Evolutionary conservation across 1,140 invertebrate genomes (phyloP).

Genomic region (Aphis craccivora): DNA sequence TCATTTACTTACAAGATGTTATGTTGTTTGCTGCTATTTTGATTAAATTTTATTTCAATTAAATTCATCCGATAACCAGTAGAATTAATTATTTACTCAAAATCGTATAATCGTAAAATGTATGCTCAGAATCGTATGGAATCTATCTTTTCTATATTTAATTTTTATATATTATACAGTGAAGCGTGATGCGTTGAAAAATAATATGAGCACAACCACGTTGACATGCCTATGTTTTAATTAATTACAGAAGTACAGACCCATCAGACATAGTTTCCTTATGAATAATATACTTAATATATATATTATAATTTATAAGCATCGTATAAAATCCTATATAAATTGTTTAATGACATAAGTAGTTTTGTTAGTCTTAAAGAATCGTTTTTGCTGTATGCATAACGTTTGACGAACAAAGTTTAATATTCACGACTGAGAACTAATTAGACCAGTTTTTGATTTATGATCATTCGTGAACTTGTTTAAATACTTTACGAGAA

Average conservation of each 20-base stretch:
- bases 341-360: conserved; percentile 13
- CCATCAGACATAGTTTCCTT: neutral
- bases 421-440: neutral
- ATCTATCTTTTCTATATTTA: neutral
- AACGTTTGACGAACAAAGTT: neutral
- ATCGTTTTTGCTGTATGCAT: neutral
- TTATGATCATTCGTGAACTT: neutral
- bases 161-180: neutral
- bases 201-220: neutral
- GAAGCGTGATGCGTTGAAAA: neutral
- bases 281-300: neutral
- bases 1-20: neutral
- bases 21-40: neutral
- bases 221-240: neutral
- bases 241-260: neutral
- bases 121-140: neutral
- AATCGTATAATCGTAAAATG: neutral
- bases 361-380: neutral
- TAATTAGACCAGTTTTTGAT: conserved; percentile 41
- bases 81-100: neutral
- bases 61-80: neutral
- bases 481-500: conserved; percentile 29
- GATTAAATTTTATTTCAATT: neutral
- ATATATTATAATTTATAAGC: neutral
- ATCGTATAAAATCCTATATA: neutral